These are phyloP conservation scores for Druon quercuslanigerum DNA, from an alignment of 1,140 invertebrate species.

Conservation along the genomic window DNA sequence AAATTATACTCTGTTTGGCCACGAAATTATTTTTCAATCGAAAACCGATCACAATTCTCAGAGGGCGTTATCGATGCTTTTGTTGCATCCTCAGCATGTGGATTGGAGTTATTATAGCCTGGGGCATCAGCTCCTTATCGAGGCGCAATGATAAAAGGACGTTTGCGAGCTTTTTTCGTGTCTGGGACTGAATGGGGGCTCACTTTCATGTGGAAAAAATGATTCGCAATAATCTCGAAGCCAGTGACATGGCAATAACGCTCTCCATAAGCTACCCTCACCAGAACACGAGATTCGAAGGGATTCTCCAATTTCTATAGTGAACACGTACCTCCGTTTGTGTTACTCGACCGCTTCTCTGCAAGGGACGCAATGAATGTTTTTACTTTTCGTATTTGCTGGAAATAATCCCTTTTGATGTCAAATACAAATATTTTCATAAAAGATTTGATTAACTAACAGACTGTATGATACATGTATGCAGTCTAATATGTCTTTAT, in stretches of 20 bases:
- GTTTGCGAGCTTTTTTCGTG: neutral
- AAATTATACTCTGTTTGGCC: neutral
- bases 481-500: neutral
- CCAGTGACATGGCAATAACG: conserved; percentile 67
- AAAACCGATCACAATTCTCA: neutral
- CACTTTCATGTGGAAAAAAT: conserved; percentile 68
- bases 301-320: conserved; percentile 38
- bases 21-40: neutral
- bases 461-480: neutral
- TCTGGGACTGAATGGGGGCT: conserved; percentile 41
- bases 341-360: conserved; percentile 2
- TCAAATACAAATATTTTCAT: neutral
- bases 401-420: conserved; percentile 6
- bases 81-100: conserved; percentile 1
- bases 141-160: conserved; percentile 13
- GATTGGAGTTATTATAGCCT: conserved; percentile 39
- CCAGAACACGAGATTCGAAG: conserved; percentile 37
- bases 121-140: conserved; percentile 33
- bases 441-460: neutral
- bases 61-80: neutral
- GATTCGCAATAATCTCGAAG: conserved; percentile 68
- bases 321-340: conserved; percentile 9
- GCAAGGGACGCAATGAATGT: neutral
- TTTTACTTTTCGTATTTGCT: conserved; percentile 8
- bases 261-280: conserved; percentile 61